A percentile compares a stretch with the other conserved stretches of the same genome.
Conservation (phyloP, 2,797 vertebrate genomes). For the Gymnothorax javanicus region DNA sequence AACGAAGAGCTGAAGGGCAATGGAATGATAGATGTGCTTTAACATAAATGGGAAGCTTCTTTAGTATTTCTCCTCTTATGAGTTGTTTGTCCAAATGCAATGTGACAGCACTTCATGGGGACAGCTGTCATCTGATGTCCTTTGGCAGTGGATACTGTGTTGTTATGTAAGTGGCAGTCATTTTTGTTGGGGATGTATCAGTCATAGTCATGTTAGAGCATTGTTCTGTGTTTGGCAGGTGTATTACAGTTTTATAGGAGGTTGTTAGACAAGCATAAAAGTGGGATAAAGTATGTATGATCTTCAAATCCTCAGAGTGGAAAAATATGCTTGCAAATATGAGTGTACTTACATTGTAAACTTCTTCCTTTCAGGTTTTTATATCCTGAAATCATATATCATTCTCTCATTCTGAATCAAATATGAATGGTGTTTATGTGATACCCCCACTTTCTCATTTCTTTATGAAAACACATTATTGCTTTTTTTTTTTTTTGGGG, state of each 20-base stretch:
- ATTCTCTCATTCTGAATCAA: too few species aligned
- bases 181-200: neutral
- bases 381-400: too few species aligned
- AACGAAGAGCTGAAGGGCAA: neutral
- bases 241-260: neutral
- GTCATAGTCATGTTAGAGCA: neutral
- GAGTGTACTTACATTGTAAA: too few species aligned
- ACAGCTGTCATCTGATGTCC: neutral
- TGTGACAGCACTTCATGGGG: neutral
- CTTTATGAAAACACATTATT: too few species aligned
- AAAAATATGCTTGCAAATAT: too few species aligned
- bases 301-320: too few species aligned
- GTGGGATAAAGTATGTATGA: neutral
- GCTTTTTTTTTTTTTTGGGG: too few species aligned
- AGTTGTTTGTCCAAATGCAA: neutral
- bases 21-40: neutral
- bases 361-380: too few species aligned
- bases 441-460: too few species aligned
- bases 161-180: neutral
- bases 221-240: conserved; percentile 15
- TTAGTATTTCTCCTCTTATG: neutral
- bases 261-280: neutral
- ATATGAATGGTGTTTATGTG: too few species aligned
- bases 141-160: neutral
- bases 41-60: neutral